Conservation (phyloP, 1,140 invertebrate genomes). For the Gonioctena quinquepunctata region DNA sequence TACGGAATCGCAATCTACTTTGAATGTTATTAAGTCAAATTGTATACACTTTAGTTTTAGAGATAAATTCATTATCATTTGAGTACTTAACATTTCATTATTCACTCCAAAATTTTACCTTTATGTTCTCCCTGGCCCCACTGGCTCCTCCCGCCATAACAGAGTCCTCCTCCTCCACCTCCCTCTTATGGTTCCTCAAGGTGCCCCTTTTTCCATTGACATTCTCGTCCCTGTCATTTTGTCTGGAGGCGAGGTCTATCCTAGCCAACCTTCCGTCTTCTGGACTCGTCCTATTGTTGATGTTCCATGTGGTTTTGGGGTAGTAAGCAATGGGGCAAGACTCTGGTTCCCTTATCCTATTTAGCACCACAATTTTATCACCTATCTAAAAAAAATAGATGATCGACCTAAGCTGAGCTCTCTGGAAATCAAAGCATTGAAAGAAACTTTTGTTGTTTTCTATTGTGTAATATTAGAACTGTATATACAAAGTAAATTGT, state of each 20-base stretch:
- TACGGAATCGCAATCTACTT: too few species aligned
- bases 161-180: conserved; percentile 29
- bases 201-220: conserved; percentile 72
- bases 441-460: too few species aligned
- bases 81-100: too few species aligned
- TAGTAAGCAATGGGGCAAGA: conserved; percentile 49
- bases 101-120: too few species aligned
- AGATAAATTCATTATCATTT: background rate
- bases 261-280: conserved; percentile 37
- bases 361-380: conserved; percentile 68
- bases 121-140: background rate
- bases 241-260: conserved; percentile 39
- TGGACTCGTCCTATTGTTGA: conserved; percentile 8
- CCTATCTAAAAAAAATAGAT: conserved; percentile 58
- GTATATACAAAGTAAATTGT: too few species aligned
- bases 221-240: conserved; percentile 66
- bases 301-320: conserved; percentile 44
- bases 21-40: too few species aligned
- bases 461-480: too few species aligned
- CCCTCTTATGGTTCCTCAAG: conserved; percentile 49
- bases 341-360: conserved; percentile 60
- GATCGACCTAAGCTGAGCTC: too few species aligned
- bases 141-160: background rate
- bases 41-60: background rate
- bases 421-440: too few species aligned